Evolutionary conservation across 2,888 invertebrate genomes (phyloP).

Genomic region (Carabus problematicus): DNA sequence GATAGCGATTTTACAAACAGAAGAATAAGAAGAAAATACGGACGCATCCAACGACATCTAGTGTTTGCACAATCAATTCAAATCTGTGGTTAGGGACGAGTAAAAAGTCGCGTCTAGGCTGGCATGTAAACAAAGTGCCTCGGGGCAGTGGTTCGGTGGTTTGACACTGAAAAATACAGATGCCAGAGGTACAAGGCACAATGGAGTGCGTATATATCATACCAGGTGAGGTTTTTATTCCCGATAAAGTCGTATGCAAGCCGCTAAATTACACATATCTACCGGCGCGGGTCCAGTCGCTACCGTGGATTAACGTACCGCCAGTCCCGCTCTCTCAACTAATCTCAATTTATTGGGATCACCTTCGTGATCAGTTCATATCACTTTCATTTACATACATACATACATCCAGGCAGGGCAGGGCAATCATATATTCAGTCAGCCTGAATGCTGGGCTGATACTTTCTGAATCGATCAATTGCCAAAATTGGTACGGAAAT

Average conservation of each 20-base stretch:
- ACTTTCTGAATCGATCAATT: too few relatives aligned
- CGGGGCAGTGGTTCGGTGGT: conserved; percentile 22
- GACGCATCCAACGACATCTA: too few relatives aligned
- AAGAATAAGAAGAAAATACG: too few relatives aligned
- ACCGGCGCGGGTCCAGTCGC: conserved; percentile 46
- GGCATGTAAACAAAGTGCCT: conserved; percentile 15
- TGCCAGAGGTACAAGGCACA: conserved; percentile 7
- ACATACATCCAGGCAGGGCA: not conserved
- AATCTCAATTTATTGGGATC: conserved; percentile 59
- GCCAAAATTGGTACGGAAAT: too few relatives aligned
- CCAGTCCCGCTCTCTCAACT: conserved; percentile 45
- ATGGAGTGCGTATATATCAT: conserved; percentile 30
- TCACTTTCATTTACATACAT: conserved; percentile 33
- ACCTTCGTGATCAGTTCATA: conserved; percentile 47
- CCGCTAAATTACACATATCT: conserved; percentile 39
- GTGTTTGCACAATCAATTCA: too few relatives aligned
- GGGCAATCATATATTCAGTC: too few relatives aligned
- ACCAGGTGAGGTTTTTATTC: conserved; percentile 38
- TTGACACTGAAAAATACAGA: conserved; percentile 34
- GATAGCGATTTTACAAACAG: too few relatives aligned
- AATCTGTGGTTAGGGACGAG: not conserved
- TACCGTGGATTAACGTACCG: conserved; percentile 58
- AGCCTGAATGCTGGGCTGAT: too few relatives aligned
- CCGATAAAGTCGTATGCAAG: conserved; percentile 37
- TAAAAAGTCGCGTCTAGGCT: conserved; percentile 4